Percentiles rank a stretch among this genome's conserved stretches.
phyloP scores from a whole-genome alignment of 1,140 invertebrate species.

The Drosophila malerkotliana region DNA sequence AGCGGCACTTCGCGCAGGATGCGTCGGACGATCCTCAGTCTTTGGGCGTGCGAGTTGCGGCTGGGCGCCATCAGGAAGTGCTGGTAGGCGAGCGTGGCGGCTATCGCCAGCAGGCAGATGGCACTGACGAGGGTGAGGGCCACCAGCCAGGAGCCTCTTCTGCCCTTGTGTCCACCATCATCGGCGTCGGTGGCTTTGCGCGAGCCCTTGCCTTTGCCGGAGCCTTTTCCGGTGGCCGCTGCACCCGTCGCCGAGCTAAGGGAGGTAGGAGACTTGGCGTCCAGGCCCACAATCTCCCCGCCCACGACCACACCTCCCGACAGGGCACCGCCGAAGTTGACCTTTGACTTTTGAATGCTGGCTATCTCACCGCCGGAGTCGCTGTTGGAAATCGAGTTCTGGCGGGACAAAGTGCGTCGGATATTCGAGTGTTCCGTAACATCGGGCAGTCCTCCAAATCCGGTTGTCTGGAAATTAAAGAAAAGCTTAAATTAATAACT shows the following conservation, averaged over 20 bases:
- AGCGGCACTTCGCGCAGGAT: conserved; percentile 87
- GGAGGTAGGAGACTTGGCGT: conserved; percentile 69
- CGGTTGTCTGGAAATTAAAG: conserved; percentile 70
- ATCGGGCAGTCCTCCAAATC: conserved; percentile 81
- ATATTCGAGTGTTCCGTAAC: conserved; percentile 83
- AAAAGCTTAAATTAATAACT: background rate
- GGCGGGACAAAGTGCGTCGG: conserved; percentile 78
- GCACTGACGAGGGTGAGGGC: conserved; percentile 72
- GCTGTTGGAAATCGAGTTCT: conserved; percentile 82
- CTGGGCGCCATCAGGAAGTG: conserved; percentile 84
- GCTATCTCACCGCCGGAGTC: conserved; percentile 76
- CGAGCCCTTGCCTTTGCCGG: conserved; percentile 42
- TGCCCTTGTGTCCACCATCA: conserved; percentile 51
- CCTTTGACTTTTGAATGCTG: conserved; percentile 81
- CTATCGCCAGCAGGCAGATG: conserved; percentile 73
- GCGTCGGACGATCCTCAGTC: conserved; percentile 85
- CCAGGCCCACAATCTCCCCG: conserved; percentile 63
- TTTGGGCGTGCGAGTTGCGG: conserved; percentile 86
- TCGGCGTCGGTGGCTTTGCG: conserved; percentile 48
- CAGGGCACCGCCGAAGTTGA: conserved; percentile 67
- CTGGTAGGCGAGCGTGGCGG: conserved; percentile 76
- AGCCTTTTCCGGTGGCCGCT: conserved; percentile 36
- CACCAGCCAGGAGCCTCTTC: conserved; percentile 73
- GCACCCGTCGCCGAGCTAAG: conserved; percentile 40
- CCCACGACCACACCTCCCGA: conserved; percentile 61